Conservation (phyloP, 1,140 invertebrate genomes). For the Spodoptera frugiperda region DNA sequence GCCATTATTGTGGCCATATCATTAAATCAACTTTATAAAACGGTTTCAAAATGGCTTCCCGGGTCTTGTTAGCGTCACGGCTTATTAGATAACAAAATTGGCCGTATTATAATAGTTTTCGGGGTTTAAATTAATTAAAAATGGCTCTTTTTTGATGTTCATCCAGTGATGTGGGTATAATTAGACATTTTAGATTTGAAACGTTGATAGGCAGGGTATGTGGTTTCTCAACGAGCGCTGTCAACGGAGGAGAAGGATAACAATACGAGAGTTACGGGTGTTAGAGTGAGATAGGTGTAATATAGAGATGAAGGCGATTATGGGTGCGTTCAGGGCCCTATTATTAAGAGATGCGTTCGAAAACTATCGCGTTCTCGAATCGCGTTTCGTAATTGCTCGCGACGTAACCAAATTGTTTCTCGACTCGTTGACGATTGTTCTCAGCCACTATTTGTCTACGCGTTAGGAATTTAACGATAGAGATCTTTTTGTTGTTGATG, state of each 20-base stretch:
- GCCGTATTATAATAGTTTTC: constrained; percentile 83
- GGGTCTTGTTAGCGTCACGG: constrained; percentile 77
- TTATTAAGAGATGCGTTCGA: constrained; percentile 83
- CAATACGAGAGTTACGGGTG: constrained; percentile 43
- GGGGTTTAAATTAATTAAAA: constrained; percentile 85
- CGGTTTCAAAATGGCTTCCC: constrained; percentile 77
- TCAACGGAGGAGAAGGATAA: constrained; percentile 71
- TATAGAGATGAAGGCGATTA: constrained; percentile 74
- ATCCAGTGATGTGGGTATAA: constrained; percentile 84
- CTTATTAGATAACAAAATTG: constrained; percentile 84
- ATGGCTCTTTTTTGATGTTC: constrained; percentile 77
- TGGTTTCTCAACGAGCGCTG: constrained; percentile 74
- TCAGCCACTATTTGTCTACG: constrained; percentile 83
- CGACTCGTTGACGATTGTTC: constrained; percentile 83
- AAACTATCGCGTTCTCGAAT: constrained; percentile 74
- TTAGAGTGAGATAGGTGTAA: constrained; percentile 63
- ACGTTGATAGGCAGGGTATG: constrained; percentile 71
- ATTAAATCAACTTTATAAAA: constrained; percentile 73
- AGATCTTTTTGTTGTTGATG: constrained; percentile 61
- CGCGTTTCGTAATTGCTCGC: constrained; percentile 80
- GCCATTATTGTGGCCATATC: constrained; percentile 65
- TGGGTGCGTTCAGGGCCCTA: constrained; percentile 72
- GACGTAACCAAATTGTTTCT: constrained; percentile 82
- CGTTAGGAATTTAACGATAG: constrained; percentile 67
- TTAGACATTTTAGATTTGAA: constrained; percentile 82